Evolutionary conservation across 2,797 vertebrate species (phyloP), one percentile per base, ranked within the genome.

Genomic region (Sebastes aleutianus): DNA sequence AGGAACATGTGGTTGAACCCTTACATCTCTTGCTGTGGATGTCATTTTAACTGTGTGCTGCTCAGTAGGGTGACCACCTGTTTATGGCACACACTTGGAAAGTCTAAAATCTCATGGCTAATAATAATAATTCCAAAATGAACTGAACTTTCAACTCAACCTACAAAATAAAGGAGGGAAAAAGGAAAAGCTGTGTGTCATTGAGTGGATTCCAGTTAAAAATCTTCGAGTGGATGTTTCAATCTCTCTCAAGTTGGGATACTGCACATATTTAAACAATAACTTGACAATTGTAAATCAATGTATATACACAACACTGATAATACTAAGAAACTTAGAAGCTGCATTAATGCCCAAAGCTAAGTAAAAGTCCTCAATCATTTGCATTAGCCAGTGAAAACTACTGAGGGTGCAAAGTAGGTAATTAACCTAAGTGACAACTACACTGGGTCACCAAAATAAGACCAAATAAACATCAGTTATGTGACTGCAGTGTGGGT

Each of bases 1-100:
- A 88, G 87, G 89, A 80, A 90, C 89, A 90, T 89, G 88, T 26
- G 83, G 95, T 94, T 95, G 93, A 95, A 96, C 94, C 95, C 95
- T 95, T 95, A 93, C 84, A 91, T 87, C 87, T 87, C 87, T 87
- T 80, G 88, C 93, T 91, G 91, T 89, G 89, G 90, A 96, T 95
- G 94, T 93, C 93, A 95, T 95, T 95, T 95, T 94, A 93, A 94
- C 95, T 93, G 88, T 80, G 88, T 90, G 92, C 93, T 89, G 89
- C 92, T 92, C 88, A 91, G 87, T 90, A 87, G 79, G 84, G 69
- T 92, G 92, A 93, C 95, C 95, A 96, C 95, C 95, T 96, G 95
- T 95, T 95, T 93, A 93, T 86, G 86, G 88, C 91, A 92, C 58
- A 93, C 85, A 90, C 91, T 89, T 82, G 47, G 39, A 74, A 89